Base-by-base conservation (phyloP, 2,888 invertebrate genomes). In the Dasysyrphus tricinctus region DNA sequence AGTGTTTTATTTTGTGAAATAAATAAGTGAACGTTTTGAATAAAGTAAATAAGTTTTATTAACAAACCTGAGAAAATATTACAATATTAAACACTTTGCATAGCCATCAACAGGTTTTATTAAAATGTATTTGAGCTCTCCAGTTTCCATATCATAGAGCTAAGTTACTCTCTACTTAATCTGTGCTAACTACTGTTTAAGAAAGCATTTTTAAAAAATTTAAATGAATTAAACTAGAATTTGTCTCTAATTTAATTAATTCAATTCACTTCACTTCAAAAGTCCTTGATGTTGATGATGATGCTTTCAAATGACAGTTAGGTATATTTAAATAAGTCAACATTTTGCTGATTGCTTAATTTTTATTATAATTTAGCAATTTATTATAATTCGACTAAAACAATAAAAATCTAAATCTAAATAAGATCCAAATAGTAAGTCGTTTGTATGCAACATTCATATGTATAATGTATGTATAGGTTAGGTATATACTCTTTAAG, bases 401-500 rank as follows among this genome's bases (percentile, higher is more conserved):
- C 19, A 3, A 19, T 19, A 39, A 39, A 19, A 61, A 39, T 47
- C 16, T 16, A 39, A 61, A 61, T 19, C 14, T 6, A 61, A 61
- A 19, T 61, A 12, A 61, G 3, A 24, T 19, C 24, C 0, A 5
- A 61, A 11, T 19, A 39, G 16, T 19, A 14, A 61, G 24, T 61
- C 7, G 3, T 39, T 7, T 34, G 39, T 16, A 12, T 12, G 2
- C 16, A 54, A n/a, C 54, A 42, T 63, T n/a, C 70, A 29, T 37
- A 59, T 37, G 39, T n/a, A 2, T 3, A n/a, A 39, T 56, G 63
- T 61, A 47, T 78, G 73, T 16, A 44, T 44, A 47, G 12, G 7
- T 39, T 24, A n/a, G 12, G 6, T n/a, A 6, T 9, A 47, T 32
- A 24, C 24, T 24, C n/a, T 14, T 42, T 42, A 8, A 82, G 73